Evolutionary conservation across 2,113 vertebrate species (phyloP).

Genomic region (Hippocampus guttulatus): DNA sequence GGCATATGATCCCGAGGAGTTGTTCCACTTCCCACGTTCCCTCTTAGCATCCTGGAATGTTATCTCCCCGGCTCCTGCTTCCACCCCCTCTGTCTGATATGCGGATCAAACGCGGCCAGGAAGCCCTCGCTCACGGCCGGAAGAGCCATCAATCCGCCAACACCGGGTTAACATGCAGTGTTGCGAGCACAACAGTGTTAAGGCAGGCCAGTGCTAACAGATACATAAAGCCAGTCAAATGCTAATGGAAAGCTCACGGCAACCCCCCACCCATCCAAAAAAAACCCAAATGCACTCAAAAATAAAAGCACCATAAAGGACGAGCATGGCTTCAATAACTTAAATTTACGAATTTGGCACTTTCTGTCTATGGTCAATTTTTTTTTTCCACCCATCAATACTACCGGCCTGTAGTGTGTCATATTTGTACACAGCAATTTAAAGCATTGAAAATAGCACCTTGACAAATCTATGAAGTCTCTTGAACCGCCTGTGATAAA

Average conservation of each 20-base stretch:
- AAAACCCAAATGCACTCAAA: not conserved
- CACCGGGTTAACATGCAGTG: conserved; percentile 28
- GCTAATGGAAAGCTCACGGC: not conserved
- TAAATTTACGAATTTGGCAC: too few species aligned
- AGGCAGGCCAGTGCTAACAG: conserved; percentile 18
- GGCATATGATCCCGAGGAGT: conserved; percentile 40
- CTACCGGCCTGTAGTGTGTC: too few species aligned
- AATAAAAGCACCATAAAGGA: not conserved
- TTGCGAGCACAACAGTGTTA: not conserved
- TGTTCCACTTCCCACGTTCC: conserved; percentile 61
- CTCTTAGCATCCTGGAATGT: conserved; percentile 64
- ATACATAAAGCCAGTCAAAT: conserved; percentile 11
- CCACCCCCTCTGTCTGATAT: conserved; percentile 65
- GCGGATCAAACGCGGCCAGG: conserved; percentile 64
- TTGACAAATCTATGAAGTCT: too few species aligned
- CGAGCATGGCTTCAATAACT: not conserved
- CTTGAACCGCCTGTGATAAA: too few species aligned
- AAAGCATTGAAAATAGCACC: too few species aligned
- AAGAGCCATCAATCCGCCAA: conserved; percentile 65
- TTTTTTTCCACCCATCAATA: too few species aligned
- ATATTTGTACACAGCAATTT: too few species aligned
- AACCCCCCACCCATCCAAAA: not conserved
- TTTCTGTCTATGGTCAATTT: too few species aligned
- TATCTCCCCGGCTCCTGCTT: conserved; percentile 54
- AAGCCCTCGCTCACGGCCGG: conserved; percentile 52